Percentiles rank a stretch among this genome's conserved stretches.
Conservation (phyloP, 2,113 vertebrate genomes). For the Sakesphorus luctuosus region DNA sequence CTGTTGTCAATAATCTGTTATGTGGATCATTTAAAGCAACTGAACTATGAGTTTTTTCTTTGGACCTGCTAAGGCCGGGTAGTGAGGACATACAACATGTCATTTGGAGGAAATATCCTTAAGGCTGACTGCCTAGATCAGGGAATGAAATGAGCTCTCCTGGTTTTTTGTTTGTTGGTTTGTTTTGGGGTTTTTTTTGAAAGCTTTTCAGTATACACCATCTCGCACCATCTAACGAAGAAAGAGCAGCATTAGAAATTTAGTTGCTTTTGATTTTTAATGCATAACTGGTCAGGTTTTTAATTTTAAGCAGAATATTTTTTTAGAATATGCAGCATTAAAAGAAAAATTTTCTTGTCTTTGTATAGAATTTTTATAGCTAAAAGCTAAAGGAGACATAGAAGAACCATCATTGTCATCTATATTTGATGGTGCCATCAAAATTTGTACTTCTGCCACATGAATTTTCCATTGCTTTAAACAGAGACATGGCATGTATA, state of each 20-base stretch:
- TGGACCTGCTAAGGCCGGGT: background rate
- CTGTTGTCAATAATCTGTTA: background rate
- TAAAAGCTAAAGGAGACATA: background rate
- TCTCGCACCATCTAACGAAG: background rate
- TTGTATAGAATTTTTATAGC: background rate
- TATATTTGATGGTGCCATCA: background rate
- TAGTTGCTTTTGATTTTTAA: background rate
- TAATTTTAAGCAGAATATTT: background rate
- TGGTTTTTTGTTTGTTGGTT: accelerated
- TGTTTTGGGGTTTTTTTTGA: accelerated
- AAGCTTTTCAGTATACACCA: background rate
- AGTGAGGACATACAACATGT: background rate
- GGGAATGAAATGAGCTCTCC: background rate
- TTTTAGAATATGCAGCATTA: background rate
- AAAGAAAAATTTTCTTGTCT: background rate
- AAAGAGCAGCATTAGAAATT: background rate
- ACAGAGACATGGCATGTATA: background rate
- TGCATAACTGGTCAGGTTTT: background rate
- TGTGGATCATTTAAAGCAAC: background rate
- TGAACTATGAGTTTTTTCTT: background rate
- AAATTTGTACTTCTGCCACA: background rate
- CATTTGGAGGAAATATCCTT: background rate
- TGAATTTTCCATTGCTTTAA: background rate
- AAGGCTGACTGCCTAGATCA: background rate
- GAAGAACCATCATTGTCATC: background rate